Evolutionary conservation across 2,888 invertebrate genomes (phyloP).

Genomic region (Agrochola lota): DNA sequence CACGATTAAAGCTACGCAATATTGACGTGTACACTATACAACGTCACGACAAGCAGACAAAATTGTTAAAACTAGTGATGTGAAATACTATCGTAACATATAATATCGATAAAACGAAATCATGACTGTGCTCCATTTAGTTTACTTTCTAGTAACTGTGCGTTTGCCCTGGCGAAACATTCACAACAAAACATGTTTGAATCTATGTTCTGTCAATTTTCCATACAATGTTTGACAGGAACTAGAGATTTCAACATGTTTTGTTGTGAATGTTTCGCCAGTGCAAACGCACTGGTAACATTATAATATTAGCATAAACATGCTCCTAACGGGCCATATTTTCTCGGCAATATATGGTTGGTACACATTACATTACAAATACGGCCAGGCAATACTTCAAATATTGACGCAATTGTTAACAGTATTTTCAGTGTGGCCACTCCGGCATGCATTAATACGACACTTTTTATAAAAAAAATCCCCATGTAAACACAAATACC

Average conservation of each 20-base stretch:
- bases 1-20: slow-evolving; percentile 50
- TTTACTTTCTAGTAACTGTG: neutral
- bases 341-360: neutral
- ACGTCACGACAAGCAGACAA: slow-evolving; percentile 69
- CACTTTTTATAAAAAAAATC: neutral
- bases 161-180: no score
- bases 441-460: neutral
- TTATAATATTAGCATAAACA: neutral
- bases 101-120: slow-evolving; percentile 37
- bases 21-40: slow-evolving; percentile 73
- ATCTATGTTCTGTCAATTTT: no score
- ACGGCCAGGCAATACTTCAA: neutral
- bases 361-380: neutral
- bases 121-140: no score
- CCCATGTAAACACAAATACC: neutral
- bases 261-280: no score
- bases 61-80: slow-evolving; percentile 57
- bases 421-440: neutral
- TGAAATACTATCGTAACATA: neutral
- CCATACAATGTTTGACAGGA: no score
- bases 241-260: no score
- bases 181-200: no score
- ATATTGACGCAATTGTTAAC: neutral
- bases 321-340: neutral
- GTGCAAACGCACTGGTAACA: no score